These are phyloP conservation scores for Baryphthengus martii DNA, from an alignment of 2,113 vertebrate genomes.

Conservation along the genomic window DNA sequence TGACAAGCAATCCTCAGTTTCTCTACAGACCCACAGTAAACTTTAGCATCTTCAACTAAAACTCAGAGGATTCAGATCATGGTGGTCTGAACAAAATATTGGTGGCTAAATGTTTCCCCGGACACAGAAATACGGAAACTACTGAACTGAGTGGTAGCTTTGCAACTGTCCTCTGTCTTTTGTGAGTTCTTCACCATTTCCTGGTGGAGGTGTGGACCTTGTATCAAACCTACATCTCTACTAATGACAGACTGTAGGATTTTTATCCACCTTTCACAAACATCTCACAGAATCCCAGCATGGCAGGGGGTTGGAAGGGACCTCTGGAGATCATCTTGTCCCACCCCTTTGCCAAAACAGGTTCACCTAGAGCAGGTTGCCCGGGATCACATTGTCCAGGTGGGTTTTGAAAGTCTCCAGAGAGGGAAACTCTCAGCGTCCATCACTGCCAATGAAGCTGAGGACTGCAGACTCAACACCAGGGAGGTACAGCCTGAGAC, in stretches of 20 bases:
- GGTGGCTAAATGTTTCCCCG: neutral
- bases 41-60: neutral
- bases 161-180: neutral
- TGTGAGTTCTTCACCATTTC: neutral
- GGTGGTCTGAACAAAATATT: neutral
- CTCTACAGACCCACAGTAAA: neutral
- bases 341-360: neutral
- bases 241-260: neutral
- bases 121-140: neutral
- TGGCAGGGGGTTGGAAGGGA: neutral
- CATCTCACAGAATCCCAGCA: neutral
- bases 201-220: neutral
- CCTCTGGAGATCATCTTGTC: neutral
- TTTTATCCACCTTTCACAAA: neutral
- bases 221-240: accelerated
- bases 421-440: too few species aligned
- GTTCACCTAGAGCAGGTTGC: too few species aligned
- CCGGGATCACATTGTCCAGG: too few species aligned
- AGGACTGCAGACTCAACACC: neutral
- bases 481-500: neutral
- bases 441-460: neutral
- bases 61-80: neutral
- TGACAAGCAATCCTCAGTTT: neutral
- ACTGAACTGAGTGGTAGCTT: neutral
- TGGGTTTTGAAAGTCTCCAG: too few species aligned